A percentile compares a stretch with the other conserved stretches of the same genome.
phyloP scores from a whole-genome alignment of 2,113 vertebrate genomes.

The Smithornis capensis region DNA sequence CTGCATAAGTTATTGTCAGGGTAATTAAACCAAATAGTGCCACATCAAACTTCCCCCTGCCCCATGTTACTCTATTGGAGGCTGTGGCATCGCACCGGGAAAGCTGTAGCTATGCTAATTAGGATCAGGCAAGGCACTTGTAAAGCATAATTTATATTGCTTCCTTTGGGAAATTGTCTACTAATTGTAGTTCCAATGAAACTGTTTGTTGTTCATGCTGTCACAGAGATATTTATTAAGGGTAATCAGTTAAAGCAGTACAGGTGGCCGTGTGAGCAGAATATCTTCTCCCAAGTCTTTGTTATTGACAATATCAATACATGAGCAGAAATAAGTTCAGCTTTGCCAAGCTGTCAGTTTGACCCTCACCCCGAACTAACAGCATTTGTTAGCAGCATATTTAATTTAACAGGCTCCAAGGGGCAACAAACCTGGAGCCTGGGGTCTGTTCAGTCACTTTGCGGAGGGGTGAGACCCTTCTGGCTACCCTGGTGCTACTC shows the following conservation, averaged over 20 bases:
- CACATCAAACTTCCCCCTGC: neutral
- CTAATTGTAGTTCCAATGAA: neutral
- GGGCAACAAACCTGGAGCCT: neutral
- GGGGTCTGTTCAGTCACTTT: accelerated
- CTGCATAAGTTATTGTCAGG: neutral
- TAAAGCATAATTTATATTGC: slow-evolving; percentile 4
- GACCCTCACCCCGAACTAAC: accelerated
- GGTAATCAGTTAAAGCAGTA: neutral
- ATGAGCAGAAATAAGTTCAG: neutral
- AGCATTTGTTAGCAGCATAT: neutral
- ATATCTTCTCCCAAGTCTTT: neutral
- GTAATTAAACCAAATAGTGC: neutral
- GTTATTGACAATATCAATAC: neutral
- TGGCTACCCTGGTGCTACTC: neutral
- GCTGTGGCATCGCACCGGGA: neutral
- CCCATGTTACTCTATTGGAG: neutral
- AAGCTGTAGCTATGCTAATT: neutral
- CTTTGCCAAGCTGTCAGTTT: neutral
- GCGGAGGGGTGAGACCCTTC: neutral
- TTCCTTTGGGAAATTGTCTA: slow-evolving; percentile 20
- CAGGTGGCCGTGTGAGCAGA: neutral
- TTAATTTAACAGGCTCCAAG: neutral
- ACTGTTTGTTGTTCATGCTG: neutral
- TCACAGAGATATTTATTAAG: neutral
- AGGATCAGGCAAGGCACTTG: neutral